Evolutionary conservation across 1,140 invertebrate species (phyloP), one percentile per base, ranked within the genome.

Genomic region (Drosophila pandora): DNA sequence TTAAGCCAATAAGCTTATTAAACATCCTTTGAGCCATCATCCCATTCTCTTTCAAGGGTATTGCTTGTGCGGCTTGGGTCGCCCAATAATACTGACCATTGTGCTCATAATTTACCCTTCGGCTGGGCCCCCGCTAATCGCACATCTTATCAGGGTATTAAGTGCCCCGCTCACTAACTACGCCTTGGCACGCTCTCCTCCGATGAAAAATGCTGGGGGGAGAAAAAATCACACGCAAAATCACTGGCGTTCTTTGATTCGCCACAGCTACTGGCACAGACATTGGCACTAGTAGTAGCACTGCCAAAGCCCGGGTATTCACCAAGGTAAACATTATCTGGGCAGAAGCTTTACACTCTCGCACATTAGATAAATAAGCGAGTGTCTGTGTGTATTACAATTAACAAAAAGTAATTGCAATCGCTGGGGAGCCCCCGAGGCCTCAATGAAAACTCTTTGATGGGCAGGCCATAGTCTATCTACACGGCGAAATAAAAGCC

Each of bases 331-430:
- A 63, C 70, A 74, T 64, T 74, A 56, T 74, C 70, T 64, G 34
- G 63, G 52, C 50, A 69, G 63, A 69, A 69, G 65, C 50, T 71
- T 48, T 62, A 70, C 68, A 73, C 71, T 57, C 70, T 17, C 48
- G 72, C 61, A 67, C 57, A 57, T 54, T 67, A 87, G 81, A 85
- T 77, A 85, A 81, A 75, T 59, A 80, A 65, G 56, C 65, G 69
- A 43, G 53, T 63, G 52, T 48, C 47, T 64, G 37, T 57, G 60
- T 80, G 63, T 84, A 80, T 67, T 71, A 81, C 82, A 85, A 85
- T 85, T 85, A 87, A 85, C 64, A 87, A 81, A 81, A 87, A 78
- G 74, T 85, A 85, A 85, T 85, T 85, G 73, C 74, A 62, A 80
- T 69, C 65, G 50, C 32, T 13, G 45, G 71, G 71, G 71, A 53